phyloP scores from a whole-genome alignment of 2,888 invertebrate genomes.

The Mactromeris polynyma region DNA sequence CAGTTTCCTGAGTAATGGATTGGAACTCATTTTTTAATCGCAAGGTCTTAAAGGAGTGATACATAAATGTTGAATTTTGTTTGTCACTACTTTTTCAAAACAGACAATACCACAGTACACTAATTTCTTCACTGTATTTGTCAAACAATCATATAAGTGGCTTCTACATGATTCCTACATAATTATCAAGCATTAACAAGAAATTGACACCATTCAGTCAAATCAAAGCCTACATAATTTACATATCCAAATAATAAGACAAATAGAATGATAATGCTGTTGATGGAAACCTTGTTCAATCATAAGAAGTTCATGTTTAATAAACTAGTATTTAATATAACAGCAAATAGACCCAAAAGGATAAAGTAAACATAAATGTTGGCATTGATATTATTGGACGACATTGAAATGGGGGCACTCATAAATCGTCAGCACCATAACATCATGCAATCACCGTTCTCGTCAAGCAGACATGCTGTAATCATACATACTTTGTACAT shows the following conservation, averaged over 20 bases:
- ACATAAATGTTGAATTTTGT: neutral
- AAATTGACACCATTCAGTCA: neutral
- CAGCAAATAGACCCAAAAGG: neutral
- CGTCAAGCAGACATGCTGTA: too few relatives aligned
- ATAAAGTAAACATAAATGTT: neutral
- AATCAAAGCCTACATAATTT: neutral
- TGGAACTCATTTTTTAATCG: too few relatives aligned
- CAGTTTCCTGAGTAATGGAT: too few relatives aligned
- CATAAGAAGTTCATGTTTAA: neutral
- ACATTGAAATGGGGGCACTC: too few relatives aligned
- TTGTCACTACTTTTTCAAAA: neutral
- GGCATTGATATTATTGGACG: neutral
- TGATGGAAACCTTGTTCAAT: neutral
- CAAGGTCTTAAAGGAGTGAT: neutral
- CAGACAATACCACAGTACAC: neutral
- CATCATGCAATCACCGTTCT: too few relatives aligned
- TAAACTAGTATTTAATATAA: neutral
- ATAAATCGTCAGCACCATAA: too few relatives aligned
- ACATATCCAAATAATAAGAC: constrained; percentile 7
- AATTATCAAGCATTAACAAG: neutral
- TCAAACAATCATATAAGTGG: neutral
- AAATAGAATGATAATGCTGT: neutral
- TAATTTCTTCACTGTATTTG: neutral
- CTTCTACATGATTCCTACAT: neutral
- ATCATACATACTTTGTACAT: too few relatives aligned